These are phyloP conservation scores for Luehdorfia chinensis DNA, from an alignment of 1,140 invertebrate species.

Conservation along the genomic window DNA sequence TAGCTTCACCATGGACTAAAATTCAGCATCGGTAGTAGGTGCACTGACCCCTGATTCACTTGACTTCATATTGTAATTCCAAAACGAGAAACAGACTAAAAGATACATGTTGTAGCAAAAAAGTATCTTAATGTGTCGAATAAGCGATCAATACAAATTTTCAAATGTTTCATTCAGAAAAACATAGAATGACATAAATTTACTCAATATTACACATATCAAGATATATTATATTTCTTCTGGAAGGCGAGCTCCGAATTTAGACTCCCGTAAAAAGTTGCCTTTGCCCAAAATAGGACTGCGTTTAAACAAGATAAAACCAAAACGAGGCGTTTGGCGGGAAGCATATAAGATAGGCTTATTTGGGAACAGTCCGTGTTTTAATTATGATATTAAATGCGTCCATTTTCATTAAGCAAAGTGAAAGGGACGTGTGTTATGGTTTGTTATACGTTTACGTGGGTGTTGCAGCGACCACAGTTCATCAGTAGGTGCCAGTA, in stretches of 20 bases:
- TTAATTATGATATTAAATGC: slow-evolving; percentile 18
- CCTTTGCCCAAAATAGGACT: slow-evolving; percentile 36
- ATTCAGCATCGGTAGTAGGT: no score
- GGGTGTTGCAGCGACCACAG: neutral
- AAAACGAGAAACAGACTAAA: no score
- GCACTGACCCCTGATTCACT: no score
- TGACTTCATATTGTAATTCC: no score
- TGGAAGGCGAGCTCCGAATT: slow-evolving; percentile 35
- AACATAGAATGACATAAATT: slow-evolving; percentile 32
- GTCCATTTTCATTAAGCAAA: slow-evolving; percentile 26
- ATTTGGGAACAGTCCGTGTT: slow-evolving; percentile 18
- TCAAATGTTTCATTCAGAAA: neutral
- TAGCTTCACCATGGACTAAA: no score
- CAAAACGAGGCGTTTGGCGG: slow-evolving; percentile 25
- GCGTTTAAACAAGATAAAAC: slow-evolving; percentile 32
- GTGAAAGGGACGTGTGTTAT: slow-evolving; percentile 26
- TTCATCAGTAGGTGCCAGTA: neutral
- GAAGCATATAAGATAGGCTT: slow-evolving; percentile 38
- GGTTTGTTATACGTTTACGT: neutral
- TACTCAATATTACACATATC: slow-evolving; percentile 40
- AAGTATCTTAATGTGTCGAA: slow-evolving; percentile 7
- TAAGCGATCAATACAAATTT: slow-evolving; percentile 11
- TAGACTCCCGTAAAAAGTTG: slow-evolving; percentile 43
- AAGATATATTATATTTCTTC: slow-evolving; percentile 46
- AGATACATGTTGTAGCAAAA: no score